A percentile compares a stretch with the other conserved stretches of the same genome.
Conservation (phyloP, 2,113 vertebrate genomes). For the Pachyramphus minor region DNA sequence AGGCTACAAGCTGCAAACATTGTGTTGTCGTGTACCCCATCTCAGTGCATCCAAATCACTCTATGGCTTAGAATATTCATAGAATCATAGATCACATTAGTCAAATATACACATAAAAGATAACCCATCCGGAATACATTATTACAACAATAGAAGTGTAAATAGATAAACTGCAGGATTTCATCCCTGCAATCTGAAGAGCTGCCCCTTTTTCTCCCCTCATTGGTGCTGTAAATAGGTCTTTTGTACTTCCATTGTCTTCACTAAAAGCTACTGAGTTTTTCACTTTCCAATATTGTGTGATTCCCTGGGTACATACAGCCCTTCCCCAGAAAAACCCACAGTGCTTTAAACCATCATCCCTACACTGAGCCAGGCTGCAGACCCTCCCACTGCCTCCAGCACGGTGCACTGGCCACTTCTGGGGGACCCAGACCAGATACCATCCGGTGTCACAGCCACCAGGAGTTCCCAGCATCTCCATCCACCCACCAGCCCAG, state of each 20-base stretch:
- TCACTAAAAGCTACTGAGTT: background rate
- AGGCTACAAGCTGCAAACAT: background rate
- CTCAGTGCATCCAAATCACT: background rate
- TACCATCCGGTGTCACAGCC: background rate
- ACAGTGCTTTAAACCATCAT: background rate
- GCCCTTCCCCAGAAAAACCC: background rate
- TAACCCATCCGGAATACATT: background rate
- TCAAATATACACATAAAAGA: background rate
- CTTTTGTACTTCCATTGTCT: background rate
- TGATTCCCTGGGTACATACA: background rate
- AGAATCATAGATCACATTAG: no score
- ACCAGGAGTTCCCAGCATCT: background rate
- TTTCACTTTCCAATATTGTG: background rate
- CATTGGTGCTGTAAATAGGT: background rate
- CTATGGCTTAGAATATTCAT: background rate
- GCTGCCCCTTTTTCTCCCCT: background rate
- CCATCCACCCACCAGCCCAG: background rate
- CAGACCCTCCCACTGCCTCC: background rate
- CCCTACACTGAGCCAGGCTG: background rate
- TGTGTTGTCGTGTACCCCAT: background rate
- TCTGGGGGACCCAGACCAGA: background rate
- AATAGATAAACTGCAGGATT: background rate
- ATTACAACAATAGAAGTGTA: background rate
- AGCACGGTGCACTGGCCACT: accelerated
- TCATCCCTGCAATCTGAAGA: background rate